Base-by-base conservation (phyloP, 2,797 vertebrate species). In the Lutjanus campechanus region DNA sequence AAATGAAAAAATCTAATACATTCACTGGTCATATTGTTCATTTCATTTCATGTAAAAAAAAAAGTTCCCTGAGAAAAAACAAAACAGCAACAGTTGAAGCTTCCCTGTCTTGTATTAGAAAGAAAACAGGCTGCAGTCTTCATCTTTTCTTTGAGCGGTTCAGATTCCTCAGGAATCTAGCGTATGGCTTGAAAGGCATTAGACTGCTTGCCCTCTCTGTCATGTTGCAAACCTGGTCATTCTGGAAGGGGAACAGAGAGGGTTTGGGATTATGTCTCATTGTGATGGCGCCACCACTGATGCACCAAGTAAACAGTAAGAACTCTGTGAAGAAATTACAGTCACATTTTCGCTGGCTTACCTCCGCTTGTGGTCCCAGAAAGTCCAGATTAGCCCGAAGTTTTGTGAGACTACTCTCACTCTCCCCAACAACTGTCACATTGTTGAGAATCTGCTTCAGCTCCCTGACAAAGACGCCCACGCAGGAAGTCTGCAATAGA, bases 171-270 rank as follows among this genome's bases (percentile, higher is more conserved):
- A 94, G 2, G 72, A 89, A 91, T 0, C 0, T 0, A 0, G 0
- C 0, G 41, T 83, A 86, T 0, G 0, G 0, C 0, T 0, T 0
- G 16, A 91, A 76, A 12, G 70, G 44, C 0, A 0, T 2, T 4
- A 0, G 0, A 3, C 0, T 3, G 0, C 0, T 0, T 2, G 0
- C 22, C 2, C 0, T 1, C 1, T 0, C 0, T 1, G 0, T 1
- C 43, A 59, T 69, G 3, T 0, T 0, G 61, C 84, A 86, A 0
- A 0, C 0, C 2, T 0, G 0, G 11, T 15, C 0, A 11, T 0
- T 2, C 91, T 92, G 82, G 19, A 83, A 71, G 54, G 83, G 25
- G 43, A 81, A 68, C 15, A 64, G 22, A 73, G 6, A 82, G 1
- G 11, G 11, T 67, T 77, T 0, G 2, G 43, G 2, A 2, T 60